Percentiles rank a stretch among this genome's conserved stretches.
These are phyloP conservation scores for Eristalinus sepulchralis DNA, from an alignment of 2,888 invertebrate genomes.

Conservation along the genomic window DNA sequence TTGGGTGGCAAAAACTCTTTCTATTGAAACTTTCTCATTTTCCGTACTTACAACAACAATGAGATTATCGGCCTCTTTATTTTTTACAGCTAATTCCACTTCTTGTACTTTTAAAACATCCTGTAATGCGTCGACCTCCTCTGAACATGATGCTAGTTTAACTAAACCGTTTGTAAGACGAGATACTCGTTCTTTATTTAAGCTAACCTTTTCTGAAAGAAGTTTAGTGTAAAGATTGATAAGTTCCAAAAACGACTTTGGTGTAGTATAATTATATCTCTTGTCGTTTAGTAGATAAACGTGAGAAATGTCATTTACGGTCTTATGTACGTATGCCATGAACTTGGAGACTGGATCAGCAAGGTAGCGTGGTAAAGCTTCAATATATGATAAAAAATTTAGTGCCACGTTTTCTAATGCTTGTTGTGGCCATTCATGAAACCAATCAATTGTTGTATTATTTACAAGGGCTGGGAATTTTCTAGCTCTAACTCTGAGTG, in stretches of 20 bases:
- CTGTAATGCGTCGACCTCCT: slow-evolving; percentile 93
- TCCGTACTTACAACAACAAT: slow-evolving; percentile 93
- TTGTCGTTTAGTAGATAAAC: slow-evolving; percentile 91
- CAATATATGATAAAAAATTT: slow-evolving; percentile 90
- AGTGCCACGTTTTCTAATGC: slow-evolving; percentile 94
- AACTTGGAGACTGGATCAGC: slow-evolving; percentile 88
- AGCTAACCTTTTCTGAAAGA: slow-evolving; percentile 85
- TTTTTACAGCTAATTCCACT: slow-evolving; percentile 91
- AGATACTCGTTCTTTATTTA: slow-evolving; percentile 88
- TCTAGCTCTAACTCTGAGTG: slow-evolving; percentile 91
- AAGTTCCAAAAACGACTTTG: slow-evolving; percentile 96
- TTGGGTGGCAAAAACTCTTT: slow-evolving; percentile 90
- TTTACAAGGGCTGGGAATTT: slow-evolving; percentile 97
- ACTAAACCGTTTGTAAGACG: slow-evolving; percentile 94
- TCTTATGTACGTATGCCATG: slow-evolving; percentile 94
- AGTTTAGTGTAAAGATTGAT: slow-evolving; percentile 91
- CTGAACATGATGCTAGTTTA: slow-evolving; percentile 92
- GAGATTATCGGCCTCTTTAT: slow-evolving; percentile 93
- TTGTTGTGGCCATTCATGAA: slow-evolving; percentile 97
- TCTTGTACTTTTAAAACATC: slow-evolving; percentile 87
- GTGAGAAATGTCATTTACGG: slow-evolving; percentile 92
- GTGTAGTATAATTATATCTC: slow-evolving; percentile 97
- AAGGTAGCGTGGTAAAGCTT: slow-evolving; percentile 81
- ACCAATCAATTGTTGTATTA: slow-evolving; percentile 97
- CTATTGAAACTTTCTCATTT: slow-evolving; percentile 94